Percentiles rank a stretch among this genome's conserved stretches.
These are phyloP conservation scores for Zaprionus capensis DNA, from an alignment of 1,140 invertebrate genomes.

Conservation along the genomic window DNA sequence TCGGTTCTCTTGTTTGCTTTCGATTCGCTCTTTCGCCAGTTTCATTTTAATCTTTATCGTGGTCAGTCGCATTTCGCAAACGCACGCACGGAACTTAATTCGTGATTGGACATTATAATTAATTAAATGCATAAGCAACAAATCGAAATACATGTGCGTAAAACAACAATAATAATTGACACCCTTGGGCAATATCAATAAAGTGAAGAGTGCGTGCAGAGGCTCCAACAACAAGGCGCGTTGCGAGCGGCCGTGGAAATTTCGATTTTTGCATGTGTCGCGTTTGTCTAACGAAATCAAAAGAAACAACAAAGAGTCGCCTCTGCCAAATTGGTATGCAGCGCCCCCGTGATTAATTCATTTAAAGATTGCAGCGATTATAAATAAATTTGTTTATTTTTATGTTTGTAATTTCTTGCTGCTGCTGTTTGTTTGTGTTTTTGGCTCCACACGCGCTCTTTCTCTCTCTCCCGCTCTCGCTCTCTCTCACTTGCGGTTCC, in stretches of 20 bases:
- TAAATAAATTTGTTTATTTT: constrained; percentile 38
- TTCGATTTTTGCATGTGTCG: constrained; percentile 68
- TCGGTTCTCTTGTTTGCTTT: constrained; percentile 23
- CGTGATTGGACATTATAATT: constrained; percentile 46
- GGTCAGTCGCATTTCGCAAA: not conserved
- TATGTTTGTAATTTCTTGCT: constrained; percentile 25
- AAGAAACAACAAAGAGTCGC: constrained; percentile 44
- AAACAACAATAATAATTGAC: constrained; percentile 32
- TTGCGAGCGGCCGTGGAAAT: constrained; percentile 64
- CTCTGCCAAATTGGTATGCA: constrained; percentile 31
- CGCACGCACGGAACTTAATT: not conserved
- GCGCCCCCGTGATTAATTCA: constrained; percentile 14
- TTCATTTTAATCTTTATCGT: constrained; percentile 44
- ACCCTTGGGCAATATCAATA: constrained; percentile 19
- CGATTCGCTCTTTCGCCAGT: constrained; percentile 37
- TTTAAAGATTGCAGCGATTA: constrained; percentile 26
- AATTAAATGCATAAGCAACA: constrained; percentile 40
- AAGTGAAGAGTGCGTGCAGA: constrained; percentile 15
- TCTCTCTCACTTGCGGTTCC: not conserved
- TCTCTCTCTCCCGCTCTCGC: constrained; percentile 26
- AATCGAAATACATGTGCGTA: constrained; percentile 40
- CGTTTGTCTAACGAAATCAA: constrained; percentile 30
- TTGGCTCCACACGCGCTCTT: constrained; percentile 36
- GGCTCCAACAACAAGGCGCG: constrained; percentile 32
- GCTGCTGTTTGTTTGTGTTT: constrained; percentile 47